Percentiles rank a stretch among this genome's conserved stretches.
These are phyloP conservation scores for Bolinopsis microptera DNA, from an alignment of 37 sponge, comb jelly and placozoan genomes.

Conservation along the genomic window DNA sequence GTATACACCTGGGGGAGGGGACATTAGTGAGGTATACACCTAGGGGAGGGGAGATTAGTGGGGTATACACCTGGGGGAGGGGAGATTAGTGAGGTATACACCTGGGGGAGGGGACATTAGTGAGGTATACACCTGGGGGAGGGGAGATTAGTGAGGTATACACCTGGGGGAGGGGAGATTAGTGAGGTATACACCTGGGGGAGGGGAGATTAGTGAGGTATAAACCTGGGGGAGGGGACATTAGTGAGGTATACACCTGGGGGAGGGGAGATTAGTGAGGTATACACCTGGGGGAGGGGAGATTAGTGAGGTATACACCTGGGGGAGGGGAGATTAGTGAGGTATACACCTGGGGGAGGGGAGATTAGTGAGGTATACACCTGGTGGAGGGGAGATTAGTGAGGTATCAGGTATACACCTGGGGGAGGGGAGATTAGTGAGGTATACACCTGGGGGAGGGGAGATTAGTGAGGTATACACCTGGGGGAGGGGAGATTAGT, in stretches of 20 bases:
- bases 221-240: neutral
- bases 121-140: neutral
- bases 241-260: neutral
- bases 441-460: constrained; percentile 4
- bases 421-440: neutral
- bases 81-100: no score
- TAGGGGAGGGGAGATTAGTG: neutral
- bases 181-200: neutral
- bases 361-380: neutral
- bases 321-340: neutral
- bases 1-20: neutral
- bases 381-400: neutral
- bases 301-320: neutral
- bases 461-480: neutral
- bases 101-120: neutral
- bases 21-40: neutral
- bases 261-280: neutral
- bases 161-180: neutral
- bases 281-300: constrained; percentile 1
- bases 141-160: neutral
- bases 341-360: constrained; percentile 4
- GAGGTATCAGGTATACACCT: no score
- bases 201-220: no score
- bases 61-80: neutral
- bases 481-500: neutral